Evolutionary conservation across 2,888 invertebrate species (phyloP).

Genomic region (Biston stratarius): DNA sequence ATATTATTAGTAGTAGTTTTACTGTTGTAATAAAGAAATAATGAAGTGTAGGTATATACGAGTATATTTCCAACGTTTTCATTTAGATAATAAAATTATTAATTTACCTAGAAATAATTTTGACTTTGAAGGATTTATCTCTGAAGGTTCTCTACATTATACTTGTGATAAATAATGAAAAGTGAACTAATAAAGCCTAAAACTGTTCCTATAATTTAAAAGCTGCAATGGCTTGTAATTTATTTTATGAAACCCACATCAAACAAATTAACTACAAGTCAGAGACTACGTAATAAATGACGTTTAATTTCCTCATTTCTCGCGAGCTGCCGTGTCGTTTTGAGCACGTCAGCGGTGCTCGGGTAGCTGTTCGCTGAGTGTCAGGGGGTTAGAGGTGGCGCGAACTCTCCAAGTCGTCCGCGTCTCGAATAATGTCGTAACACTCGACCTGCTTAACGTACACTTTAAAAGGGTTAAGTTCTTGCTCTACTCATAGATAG

Average conservation of each 20-base stretch:
- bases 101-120: no score
- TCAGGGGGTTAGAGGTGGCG: slow-evolving; percentile 15
- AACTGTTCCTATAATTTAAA: no score
- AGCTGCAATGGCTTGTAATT: neutral
- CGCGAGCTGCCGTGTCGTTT: neutral
- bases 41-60: no score
- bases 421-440: neutral
- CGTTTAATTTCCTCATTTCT: slow-evolving; percentile 22
- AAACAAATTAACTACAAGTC: neutral
- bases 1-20: no score
- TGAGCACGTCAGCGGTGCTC: neutral
- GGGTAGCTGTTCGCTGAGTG: neutral
- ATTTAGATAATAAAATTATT: no score
- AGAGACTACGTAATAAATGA: slow-evolving; percentile 10
- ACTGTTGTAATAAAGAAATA: no score
- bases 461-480: slow-evolving; percentile 16
- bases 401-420: slow-evolving; percentile 4
- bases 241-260: slow-evolving; percentile 7
- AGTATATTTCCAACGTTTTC: no score
- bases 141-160: no score
- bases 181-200: no score
- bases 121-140: no score
- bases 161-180: no score
- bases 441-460: slow-evolving; percentile 16
- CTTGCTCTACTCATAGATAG: neutral